Percentiles rank a stretch among this genome's conserved stretches.
phyloP scores from a whole-genome alignment of 1,140 invertebrate species.

The Gryllus bimaculatus region DNA sequence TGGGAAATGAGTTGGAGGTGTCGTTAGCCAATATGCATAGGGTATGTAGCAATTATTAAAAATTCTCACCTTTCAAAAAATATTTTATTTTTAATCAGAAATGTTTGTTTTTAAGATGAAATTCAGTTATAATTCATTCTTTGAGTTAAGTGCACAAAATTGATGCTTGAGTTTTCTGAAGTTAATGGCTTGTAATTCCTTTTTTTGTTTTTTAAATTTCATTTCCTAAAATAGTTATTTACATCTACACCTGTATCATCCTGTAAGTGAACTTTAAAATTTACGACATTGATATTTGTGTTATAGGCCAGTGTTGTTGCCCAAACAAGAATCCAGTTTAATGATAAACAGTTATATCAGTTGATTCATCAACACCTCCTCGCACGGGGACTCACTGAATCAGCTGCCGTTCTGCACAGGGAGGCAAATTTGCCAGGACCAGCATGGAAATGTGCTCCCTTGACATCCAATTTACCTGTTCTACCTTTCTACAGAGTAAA shows the following conservation, averaged over 20 bases:
- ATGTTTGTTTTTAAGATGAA: neutral
- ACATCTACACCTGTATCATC: no score
- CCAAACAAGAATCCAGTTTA: slow-evolving; percentile 88
- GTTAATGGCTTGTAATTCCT: no score
- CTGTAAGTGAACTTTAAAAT: neutral
- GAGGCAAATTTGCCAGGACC: slow-evolving; percentile 56
- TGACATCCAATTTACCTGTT: slow-evolving; percentile 34
- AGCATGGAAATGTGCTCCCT: slow-evolving; percentile 26
- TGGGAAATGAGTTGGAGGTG: slow-evolving; percentile 67
- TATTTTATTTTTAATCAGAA: neutral
- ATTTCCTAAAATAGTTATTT: no score
- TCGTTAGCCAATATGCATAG: slow-evolving; percentile 76
- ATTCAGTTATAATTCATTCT: neutral
- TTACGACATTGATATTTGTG: slow-evolving; percentile 18
- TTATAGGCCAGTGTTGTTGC: slow-evolving; percentile 84
- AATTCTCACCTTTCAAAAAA: neutral
- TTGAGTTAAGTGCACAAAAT: no score
- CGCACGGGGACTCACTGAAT: slow-evolving; percentile 60
- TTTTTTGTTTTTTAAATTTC: no score
- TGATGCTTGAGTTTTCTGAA: no score
- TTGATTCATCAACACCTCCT: slow-evolving; percentile 83
- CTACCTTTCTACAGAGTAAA: slow-evolving; percentile 44
- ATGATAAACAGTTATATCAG: slow-evolving; percentile 84
- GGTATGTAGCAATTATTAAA: slow-evolving; percentile 36
- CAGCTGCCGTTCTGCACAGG: slow-evolving; percentile 60